Conservation (phyloP, 2,113 vertebrate species). For the Pituophis catenifer region DNA sequence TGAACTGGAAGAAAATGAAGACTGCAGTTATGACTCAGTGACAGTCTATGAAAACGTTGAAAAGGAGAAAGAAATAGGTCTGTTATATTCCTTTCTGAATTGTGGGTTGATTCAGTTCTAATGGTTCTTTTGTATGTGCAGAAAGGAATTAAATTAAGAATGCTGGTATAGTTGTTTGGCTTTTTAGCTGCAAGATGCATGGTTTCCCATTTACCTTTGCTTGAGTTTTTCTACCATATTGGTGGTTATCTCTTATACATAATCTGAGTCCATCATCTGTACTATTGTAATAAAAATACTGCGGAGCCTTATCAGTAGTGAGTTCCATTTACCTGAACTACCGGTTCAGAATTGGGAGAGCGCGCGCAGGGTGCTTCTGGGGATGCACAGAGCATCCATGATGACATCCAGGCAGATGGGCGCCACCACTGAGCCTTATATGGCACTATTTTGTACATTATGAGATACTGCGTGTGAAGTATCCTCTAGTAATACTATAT, state of each 20-base stretch:
- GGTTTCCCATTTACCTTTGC: neutral
- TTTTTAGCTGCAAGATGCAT: neutral
- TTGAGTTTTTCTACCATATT: neutral
- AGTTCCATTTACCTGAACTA: too few species aligned
- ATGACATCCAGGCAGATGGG: too few species aligned
- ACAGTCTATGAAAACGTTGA: slow-evolving; percentile 70
- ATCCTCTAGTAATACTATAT: too few species aligned
- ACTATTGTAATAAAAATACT: neutral
- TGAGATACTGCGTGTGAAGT: too few species aligned
- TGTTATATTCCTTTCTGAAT: slow-evolving; percentile 21
- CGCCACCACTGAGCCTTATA: neutral
- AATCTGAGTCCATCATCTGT: neutral
- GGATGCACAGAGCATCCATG: too few species aligned
- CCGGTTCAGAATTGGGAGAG: too few species aligned
- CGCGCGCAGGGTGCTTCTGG: too few species aligned
- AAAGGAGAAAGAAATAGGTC: slow-evolving; percentile 73
- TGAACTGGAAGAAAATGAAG: slow-evolving; percentile 76
- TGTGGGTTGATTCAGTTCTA: neutral
- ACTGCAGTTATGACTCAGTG: slow-evolving; percentile 75
- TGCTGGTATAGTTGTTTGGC: neutral
- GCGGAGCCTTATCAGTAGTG: neutral
- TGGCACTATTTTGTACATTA: neutral
- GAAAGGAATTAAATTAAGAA: neutral
- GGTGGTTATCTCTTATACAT: neutral
- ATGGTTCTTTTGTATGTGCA: neutral